Base-by-base conservation (phyloP, 1,140 invertebrate species). In the Panulirus ornatus region DNA sequence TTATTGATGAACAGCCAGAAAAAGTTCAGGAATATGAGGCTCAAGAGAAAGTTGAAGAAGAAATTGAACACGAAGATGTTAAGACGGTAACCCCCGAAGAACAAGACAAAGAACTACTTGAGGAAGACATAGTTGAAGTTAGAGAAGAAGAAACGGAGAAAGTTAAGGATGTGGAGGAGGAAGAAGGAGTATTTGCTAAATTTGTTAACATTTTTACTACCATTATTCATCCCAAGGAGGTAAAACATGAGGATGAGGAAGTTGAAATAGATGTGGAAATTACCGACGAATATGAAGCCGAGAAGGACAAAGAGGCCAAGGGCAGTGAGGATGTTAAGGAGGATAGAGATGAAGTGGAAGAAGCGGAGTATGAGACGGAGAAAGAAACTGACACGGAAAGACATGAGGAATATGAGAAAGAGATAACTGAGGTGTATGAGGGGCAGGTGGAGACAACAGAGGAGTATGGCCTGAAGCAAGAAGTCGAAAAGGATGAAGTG, bases 141-240 rank as follows among this genome's bases (percentile, higher is more conserved):
- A 44, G 54, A 27, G 78, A 81, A 2, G 78, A 81, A 2, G 78
- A 54, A 11, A 42, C 51, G n/a, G 78, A 81, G 38, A 38, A 84
- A 66, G 81, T 38, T n/a, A 54, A 83, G 14, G 81, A 66, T n/a
- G 54, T 27, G 9, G 81, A 40, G 0, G 44, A 54, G 40, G 58
- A 84, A 27, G 16, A 66, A 71, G 44, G 34, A 51, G 78, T 47
- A 27, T 40, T 47, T 19, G 44, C 16, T 11, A 30, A 81, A 34
- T 9, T 11, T 38, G 1, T 38, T 16, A 5, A 34, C n/a, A n/a
- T n/a, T n/a, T n/a, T n/a, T n/a, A n/a, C n/a, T n/a, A n/a, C n/a
- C n/a, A n/a, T n/a, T n/a, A n/a, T n/a, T n/a, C n/a, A n/a, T n/a
- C n/a, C n/a, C n/a, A n/a, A n/a, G n/a, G n/a, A n/a, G n/a, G n/a